phyloP scores from a whole-genome alignment of 2,888 invertebrate species.

The Macrosiphum euphorbiae region DNA sequence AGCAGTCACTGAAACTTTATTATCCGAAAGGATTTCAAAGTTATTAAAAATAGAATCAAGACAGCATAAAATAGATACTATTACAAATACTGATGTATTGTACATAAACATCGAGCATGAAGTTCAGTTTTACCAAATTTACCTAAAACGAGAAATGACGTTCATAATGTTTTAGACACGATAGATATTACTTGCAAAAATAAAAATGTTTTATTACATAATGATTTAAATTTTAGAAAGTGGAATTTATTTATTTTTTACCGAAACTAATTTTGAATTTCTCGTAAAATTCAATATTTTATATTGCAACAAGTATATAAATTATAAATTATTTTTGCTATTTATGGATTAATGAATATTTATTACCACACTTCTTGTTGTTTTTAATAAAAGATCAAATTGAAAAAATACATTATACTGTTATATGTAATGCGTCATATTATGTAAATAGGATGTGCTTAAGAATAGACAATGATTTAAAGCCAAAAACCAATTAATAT shows the following conservation, averaged over 20 bases:
- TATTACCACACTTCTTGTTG: not conserved
- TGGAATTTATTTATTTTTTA: not conserved
- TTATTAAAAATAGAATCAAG: not conserved
- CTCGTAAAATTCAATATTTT: too few relatives aligned
- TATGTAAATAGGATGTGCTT: not conserved
- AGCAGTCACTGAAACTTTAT: not conserved
- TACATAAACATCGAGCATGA: not conserved
- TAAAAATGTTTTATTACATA: not conserved
- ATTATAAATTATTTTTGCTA: too few relatives aligned
- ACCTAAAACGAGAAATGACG: not conserved
- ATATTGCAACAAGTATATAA: too few relatives aligned
- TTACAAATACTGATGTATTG: not conserved
- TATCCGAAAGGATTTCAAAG: not conserved
- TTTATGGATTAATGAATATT: too few relatives aligned
- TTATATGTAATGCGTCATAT: not conserved
- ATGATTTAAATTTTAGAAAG: not conserved
- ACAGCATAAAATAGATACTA: not conserved
- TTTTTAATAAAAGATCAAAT: not conserved
- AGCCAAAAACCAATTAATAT: not conserved
- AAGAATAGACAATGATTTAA: not conserved
- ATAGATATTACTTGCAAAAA: not conserved
- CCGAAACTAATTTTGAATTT: not conserved
- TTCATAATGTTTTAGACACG: not conserved
- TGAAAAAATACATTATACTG: not conserved
- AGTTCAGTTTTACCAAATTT: too few relatives aligned